Evolutionary conservation across 2,888 invertebrate genomes (phyloP), one percentile per base, ranked within the genome.

Genomic region (Lithophane ornitopus): DNA sequence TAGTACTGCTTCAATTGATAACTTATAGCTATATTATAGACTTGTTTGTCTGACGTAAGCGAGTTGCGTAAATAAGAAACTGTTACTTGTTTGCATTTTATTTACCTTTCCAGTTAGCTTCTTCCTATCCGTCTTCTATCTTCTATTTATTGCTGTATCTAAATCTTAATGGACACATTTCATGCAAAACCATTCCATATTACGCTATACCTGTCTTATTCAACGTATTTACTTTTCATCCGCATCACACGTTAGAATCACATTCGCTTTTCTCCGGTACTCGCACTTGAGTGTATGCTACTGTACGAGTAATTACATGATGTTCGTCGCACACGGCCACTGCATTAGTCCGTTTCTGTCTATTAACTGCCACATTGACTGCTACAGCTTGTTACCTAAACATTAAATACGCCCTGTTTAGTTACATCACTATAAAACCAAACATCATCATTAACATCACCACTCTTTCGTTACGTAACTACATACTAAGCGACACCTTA

Each of bases 1-100:
- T 78, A 79, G 83, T 86, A 80, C 88, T 87, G 86, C 70, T 75
- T 63, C 84, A 80, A 85, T 88, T 85, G 88, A 85, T 87, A 87
- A 80, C 87, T 78, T 79, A 79, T 75, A 75, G 61, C 58, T 73
- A 9, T 75, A 79, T 76, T 76, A 81, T 74, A 70, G 61, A 62
- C 56, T 83, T 76, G 76, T 79, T 80, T 66, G 77, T 74, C 70
- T 65, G 39, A 34, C 70, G 44, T 61, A 69, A 74, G 61, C 54
- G 41, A 66, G 56, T 52, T 70, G 46, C 49, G n/a, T 62, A 72
- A 67, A 70, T 72, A 70, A 74, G 34, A 49, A 67, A 67, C 58
- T 63, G 26, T 8, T 56, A 59, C 41, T 49, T 65, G 14, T 52
- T 73, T 81, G 61, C 8, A 56, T 80, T 69, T 52, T 61, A 61